Evolutionary conservation across 2,888 invertebrate genomes (phyloP).

Genomic region (Lasioglossum malachurum): DNA sequence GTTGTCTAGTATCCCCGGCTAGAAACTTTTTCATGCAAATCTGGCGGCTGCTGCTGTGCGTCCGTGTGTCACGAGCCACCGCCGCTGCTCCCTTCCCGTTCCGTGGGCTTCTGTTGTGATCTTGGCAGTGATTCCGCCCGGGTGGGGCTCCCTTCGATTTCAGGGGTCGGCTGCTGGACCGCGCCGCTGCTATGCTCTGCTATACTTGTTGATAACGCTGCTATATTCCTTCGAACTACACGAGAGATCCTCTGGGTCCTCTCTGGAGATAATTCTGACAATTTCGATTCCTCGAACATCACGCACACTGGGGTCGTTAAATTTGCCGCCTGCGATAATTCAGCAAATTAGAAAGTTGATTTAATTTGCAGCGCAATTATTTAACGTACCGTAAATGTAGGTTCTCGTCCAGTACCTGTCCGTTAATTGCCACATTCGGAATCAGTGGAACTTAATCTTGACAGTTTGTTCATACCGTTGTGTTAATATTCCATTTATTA

Average conservation of each 20-base stretch:
- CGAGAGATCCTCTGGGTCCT: background rate
- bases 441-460: background rate
- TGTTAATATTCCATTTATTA: background rate
- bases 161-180: background rate
- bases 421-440: background rate
- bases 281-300: background rate
- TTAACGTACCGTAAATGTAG: background rate
- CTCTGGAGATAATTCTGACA: background rate
- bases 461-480: background rate
- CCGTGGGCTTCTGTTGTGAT: constrained; percentile 11
- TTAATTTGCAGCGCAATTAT: background rate
- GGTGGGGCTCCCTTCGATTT: background rate
- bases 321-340: background rate
- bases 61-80: constrained; percentile 33
- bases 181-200: background rate
- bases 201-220: constrained; percentile 37
- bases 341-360: background rate
- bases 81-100: constrained; percentile 11
- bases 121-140: constrained; percentile 6
- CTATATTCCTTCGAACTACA: background rate
- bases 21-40: constrained; percentile 18
- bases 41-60: background rate
- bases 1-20: constrained; percentile 25
- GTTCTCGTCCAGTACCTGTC: background rate
- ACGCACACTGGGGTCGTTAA: background rate